Evolutionary conservation across 2,888 invertebrate genomes (phyloP), one percentile per base, ranked within the genome.

Genomic region (Platerodrilus igneus): DNA sequence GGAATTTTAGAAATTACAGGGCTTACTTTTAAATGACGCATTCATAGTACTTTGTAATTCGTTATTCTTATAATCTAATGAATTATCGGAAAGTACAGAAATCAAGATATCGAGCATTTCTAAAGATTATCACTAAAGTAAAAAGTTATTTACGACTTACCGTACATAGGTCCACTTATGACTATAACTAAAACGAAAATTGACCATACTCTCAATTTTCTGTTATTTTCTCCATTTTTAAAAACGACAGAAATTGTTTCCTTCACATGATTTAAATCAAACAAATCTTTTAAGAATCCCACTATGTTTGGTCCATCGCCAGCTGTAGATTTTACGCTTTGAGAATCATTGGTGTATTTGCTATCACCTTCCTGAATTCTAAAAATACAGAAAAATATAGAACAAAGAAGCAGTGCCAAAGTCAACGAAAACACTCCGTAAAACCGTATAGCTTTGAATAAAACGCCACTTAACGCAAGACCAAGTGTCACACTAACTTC

Each of bases 161-260:
- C 86, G 58, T 86, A 84, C 62, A 86, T 74, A 1, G 86, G 86
- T 15, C 86, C 86, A 53, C 85, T 83, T 46, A 86, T 83, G 23
- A 86, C 84, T 73, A 86, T 84, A 17, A 86, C 77, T 18, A 86
- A 79, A 26, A 85, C 67, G 69, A 86, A 83, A 13, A 86, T 73
- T 66, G 83, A 78, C 43, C 83, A 75, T 29, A 86, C 83, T 34
- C 85, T 72, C 44, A 79, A 70, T 40, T 82, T 71, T 2, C 86
- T 67, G 55, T 83, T 81, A 56, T 81, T 78, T 13, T 78, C 78
- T 0, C 86, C 84, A 37, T 73, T 69, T 57, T 83, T 85, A 67
- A 87, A 86, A 0, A 85, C 85, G 7, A 87, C 85, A 48, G 74
- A 72, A 48, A 86, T 72, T 0, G 87, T 85, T 42, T 86, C 84